A percentile compares a stretch with the other conserved stretches of the same genome.
Conservation (phyloP, 2,888 invertebrate species). For the Cylindroiulus punctatus region DNA sequence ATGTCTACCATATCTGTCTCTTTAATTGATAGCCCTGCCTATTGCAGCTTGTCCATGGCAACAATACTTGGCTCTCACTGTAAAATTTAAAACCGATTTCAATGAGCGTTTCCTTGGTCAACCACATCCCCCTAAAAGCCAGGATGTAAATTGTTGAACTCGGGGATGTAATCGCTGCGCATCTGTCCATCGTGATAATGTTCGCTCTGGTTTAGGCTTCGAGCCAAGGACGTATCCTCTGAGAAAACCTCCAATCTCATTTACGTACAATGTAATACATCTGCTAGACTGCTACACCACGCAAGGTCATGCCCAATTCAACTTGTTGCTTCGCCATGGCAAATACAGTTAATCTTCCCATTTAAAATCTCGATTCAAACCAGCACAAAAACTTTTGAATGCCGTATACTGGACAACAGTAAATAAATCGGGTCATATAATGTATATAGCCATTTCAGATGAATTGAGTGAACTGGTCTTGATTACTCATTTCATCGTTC, state of each 20-base stretch:
- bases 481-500: background rate
- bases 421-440: background rate
- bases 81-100: background rate
- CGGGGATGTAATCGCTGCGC: constrained; percentile 26
- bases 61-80: background rate
- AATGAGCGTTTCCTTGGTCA: constrained; percentile 16
- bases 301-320: background rate
- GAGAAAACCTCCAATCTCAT: background rate
- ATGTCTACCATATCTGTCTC: background rate
- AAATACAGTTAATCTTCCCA: constrained; percentile 44
- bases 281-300: background rate
- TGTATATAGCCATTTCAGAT: background rate
- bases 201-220: background rate
- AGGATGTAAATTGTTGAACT: constrained; percentile 31
- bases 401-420: background rate
- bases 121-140: constrained; percentile 26
- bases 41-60: constrained; percentile 24
- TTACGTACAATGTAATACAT: constrained; percentile 34
- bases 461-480: background rate
- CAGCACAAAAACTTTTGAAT: background rate
- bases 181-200: constrained; percentile 8
- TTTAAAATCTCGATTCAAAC: constrained; percentile 1
- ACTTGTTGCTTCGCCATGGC: background rate
- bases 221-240: constrained; percentile 8
- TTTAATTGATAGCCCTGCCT: background rate